phyloP scores from a whole-genome alignment of 1,140 invertebrate species.

The Bradysia coprophila region DNA sequence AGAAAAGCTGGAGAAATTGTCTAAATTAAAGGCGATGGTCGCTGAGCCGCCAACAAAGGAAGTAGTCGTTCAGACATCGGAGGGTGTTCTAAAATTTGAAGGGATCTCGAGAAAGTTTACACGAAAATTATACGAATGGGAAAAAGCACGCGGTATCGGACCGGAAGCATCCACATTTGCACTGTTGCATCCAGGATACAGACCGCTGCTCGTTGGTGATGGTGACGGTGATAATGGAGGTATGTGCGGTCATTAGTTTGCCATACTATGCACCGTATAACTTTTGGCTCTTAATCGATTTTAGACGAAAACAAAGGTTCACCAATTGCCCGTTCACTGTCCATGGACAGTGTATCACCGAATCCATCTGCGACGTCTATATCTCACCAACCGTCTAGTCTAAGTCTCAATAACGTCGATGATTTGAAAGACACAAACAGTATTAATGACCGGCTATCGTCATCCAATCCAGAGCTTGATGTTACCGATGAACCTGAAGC shows the following conservation, averaged over 20 bases:
- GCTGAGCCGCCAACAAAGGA: slow-evolving; percentile 37
- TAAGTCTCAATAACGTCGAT: slow-evolving; percentile 49
- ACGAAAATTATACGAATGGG: slow-evolving; percentile 78
- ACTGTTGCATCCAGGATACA: slow-evolving; percentile 39
- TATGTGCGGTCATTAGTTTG: slow-evolving; percentile 8
- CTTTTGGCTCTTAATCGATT: not conserved
- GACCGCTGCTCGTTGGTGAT: slow-evolving; percentile 17
- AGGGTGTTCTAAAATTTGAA: slow-evolving; percentile 63
- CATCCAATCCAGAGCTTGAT: slow-evolving; percentile 8
- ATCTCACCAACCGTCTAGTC: slow-evolving; percentile 43
- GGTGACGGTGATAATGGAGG: slow-evolving; percentile 16
- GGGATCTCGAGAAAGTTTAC: slow-evolving; percentile 77
- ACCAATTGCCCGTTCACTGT: slow-evolving; percentile 41
- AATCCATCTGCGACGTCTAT: slow-evolving; percentile 25
- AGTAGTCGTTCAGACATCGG: slow-evolving; percentile 59
- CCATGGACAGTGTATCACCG: slow-evolving; percentile 42
- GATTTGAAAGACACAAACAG: slow-evolving; percentile 31
- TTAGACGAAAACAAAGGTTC: slow-evolving; percentile 16
- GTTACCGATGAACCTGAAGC: slow-evolving; percentile 36
- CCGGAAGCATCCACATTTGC: slow-evolving; percentile 66
- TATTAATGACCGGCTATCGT: slow-evolving; percentile 25
- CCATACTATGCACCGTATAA: not conserved
- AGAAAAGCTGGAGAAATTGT: slow-evolving; percentile 34
- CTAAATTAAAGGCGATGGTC: slow-evolving; percentile 38
- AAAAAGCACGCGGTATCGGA: slow-evolving; percentile 60